Conservation (phyloP, 2,797 vertebrate genomes). For the Urophycis tenuis region DNA sequence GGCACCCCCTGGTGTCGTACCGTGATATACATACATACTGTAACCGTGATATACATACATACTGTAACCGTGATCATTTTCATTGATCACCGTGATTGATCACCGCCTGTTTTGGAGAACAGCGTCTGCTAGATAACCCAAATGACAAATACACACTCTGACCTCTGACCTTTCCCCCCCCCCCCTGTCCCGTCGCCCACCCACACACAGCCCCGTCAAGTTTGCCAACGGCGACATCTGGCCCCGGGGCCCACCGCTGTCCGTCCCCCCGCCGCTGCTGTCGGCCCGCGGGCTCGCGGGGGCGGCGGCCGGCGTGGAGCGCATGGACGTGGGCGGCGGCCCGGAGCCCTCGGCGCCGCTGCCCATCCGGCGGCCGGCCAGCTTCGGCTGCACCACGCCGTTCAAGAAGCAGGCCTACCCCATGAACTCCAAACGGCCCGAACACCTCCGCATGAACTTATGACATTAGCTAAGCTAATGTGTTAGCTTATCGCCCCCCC, state of each 20-base stretch:
- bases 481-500: constrained; percentile 7
- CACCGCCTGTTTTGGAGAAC: too few relatives aligned
- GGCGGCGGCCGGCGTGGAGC: constrained; percentile 78
- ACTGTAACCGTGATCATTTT: too few relatives aligned
- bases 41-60: too few relatives aligned
- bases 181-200: constrained; percentile 11
- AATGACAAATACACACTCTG: neutral
- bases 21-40: too few relatives aligned
- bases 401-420: constrained; percentile 96
- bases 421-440: constrained; percentile 88
- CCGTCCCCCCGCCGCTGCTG: constrained; percentile 17
- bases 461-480: constrained; percentile 67
- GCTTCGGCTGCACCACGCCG: constrained; percentile 75
- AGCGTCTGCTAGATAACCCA: too few relatives aligned
- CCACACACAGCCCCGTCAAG: constrained; percentile 89
- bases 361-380: constrained; percentile 86
- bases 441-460: constrained; percentile 99
- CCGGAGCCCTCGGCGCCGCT: constrained; percentile 92
- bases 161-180: neutral
- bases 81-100: too few relatives aligned
- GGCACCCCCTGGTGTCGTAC: too few relatives aligned
- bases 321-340: constrained; percentile 87
- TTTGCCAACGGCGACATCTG: constrained; percentile 88
- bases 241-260: constrained; percentile 79
- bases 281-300: constrained; percentile 70